A percentile compares a stretch with the other conserved stretches of the same genome.
Conservation (phyloP, 2,113 vertebrate genomes). For the Himantopus leucocephalus region DNA sequence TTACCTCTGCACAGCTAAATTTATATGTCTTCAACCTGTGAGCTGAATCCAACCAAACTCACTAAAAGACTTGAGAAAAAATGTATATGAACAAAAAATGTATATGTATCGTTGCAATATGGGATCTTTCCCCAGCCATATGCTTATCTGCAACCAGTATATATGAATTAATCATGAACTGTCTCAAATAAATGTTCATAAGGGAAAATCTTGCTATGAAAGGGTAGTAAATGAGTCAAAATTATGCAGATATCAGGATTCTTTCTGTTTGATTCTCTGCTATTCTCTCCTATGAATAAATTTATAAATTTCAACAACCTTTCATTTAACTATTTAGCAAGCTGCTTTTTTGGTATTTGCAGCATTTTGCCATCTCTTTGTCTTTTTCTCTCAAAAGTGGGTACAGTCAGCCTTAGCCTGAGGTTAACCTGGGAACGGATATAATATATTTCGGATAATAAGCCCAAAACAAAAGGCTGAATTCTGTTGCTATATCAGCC, state of each 20-base stretch:
- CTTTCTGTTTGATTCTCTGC: not conserved
- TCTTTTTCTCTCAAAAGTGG: not conserved
- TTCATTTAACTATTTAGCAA: not conserved
- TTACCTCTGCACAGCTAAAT: not conserved
- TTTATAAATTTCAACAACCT: not conserved
- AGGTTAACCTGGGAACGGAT: not conserved
- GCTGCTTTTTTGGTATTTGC: not conserved
- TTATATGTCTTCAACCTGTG: not conserved
- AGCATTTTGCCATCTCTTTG: not conserved
- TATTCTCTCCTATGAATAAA: not conserved
- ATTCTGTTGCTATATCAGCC: not conserved
- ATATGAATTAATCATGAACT: not conserved
- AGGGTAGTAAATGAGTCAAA: not conserved
- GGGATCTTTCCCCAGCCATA: not conserved
- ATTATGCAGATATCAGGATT: not conserved
- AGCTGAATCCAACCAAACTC: not conserved
- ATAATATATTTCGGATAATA: not conserved
- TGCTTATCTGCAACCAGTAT: not conserved
- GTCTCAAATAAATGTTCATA: not conserved
- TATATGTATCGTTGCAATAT: not conserved
- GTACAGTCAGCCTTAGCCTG: not conserved
- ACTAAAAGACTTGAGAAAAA: not conserved
- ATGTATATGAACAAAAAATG: not conserved
- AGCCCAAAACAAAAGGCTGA: not conserved
- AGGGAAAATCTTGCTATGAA: not conserved